Conservation (phyloP, 2,888 invertebrate species). For the Rhodophaea formosa region DNA sequence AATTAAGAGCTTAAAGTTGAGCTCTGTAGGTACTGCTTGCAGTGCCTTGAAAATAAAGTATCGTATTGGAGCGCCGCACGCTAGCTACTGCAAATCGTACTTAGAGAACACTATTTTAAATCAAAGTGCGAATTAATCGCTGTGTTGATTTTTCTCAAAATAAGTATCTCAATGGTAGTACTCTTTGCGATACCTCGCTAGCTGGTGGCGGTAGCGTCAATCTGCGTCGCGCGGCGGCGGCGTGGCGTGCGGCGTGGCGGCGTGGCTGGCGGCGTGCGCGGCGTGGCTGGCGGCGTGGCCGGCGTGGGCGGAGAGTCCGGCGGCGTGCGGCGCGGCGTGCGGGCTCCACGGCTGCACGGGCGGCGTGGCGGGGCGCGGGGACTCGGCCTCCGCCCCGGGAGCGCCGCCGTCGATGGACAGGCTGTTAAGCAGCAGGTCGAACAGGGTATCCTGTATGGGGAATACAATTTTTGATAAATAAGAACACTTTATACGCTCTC, state of each 20-base stretch:
- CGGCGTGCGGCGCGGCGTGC: conserved; percentile 31
- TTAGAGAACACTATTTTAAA: not conserved
- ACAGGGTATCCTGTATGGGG: conserved; percentile 60
- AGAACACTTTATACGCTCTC: too few species aligned
- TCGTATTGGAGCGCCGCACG: not conserved
- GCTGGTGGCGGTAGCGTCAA: conserved; percentile 31
- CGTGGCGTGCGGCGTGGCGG: conserved; percentile 19
- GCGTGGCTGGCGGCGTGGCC: conserved; percentile 20
- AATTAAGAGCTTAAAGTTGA: not conserved
- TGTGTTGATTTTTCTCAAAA: not conserved
- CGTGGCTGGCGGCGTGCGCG: conserved; percentile 12
- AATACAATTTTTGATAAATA: not conserved
- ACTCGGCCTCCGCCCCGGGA: conserved; percentile 27
- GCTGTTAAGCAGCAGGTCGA: conserved; percentile 70
- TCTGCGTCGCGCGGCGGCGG: conserved; percentile 27
- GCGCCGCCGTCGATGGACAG: conserved; percentile 51
- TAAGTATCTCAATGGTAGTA: conserved; percentile 37
- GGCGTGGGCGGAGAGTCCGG: conserved; percentile 22
- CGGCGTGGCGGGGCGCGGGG: conserved; percentile 46
- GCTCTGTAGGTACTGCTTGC: not conserved
- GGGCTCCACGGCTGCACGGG: conserved; percentile 68
- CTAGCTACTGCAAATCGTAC: not conserved
- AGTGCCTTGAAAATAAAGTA: not conserved
- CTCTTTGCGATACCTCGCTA: conserved; percentile 38
- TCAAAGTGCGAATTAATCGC: not conserved